phyloP scores from a whole-genome alignment of 2,113 vertebrate species.

The Orthonyx spaldingii region DNA sequence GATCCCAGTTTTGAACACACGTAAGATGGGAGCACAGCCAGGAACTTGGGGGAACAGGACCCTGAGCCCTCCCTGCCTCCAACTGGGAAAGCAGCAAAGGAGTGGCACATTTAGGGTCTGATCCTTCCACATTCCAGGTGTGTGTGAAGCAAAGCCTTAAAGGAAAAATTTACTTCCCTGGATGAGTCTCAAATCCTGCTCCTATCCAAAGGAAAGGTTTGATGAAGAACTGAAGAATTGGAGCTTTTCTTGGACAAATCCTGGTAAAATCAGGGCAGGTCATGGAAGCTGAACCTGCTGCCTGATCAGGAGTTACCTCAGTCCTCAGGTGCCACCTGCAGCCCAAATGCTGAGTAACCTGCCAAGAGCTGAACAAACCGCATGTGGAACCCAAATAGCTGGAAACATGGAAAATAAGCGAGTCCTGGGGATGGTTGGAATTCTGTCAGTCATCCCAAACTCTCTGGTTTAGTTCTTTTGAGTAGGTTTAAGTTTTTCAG shows the following conservation, averaged over 20 bases:
- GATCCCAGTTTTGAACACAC: not conserved
- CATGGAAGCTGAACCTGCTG: not conserved
- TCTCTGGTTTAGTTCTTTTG: not conserved
- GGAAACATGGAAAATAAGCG: not conserved
- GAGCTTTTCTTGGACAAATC: not conserved
- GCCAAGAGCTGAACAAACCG: not conserved
- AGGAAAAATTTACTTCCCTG: not conserved
- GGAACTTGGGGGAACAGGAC: not conserved
- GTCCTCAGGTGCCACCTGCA: not conserved
- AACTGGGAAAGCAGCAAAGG: not conserved
- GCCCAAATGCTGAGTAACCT: not conserved
- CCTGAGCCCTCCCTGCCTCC: not conserved
- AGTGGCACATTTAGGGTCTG: fast-evolving
- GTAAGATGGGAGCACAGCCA: not conserved
- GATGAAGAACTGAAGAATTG: not conserved
- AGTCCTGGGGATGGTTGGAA: not conserved
- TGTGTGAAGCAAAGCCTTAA: not conserved
- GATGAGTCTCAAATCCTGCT: not conserved
- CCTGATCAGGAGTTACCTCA: not conserved
- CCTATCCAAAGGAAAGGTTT: not conserved
- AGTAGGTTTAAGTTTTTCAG: not conserved
- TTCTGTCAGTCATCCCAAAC: not conserved
- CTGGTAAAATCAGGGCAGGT: not conserved
- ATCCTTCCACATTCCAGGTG: fast-evolving
- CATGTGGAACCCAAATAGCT: not conserved